Evolutionary conservation across 2,888 invertebrate species (phyloP).

Genomic region (Helicoverpa assulta): DNA sequence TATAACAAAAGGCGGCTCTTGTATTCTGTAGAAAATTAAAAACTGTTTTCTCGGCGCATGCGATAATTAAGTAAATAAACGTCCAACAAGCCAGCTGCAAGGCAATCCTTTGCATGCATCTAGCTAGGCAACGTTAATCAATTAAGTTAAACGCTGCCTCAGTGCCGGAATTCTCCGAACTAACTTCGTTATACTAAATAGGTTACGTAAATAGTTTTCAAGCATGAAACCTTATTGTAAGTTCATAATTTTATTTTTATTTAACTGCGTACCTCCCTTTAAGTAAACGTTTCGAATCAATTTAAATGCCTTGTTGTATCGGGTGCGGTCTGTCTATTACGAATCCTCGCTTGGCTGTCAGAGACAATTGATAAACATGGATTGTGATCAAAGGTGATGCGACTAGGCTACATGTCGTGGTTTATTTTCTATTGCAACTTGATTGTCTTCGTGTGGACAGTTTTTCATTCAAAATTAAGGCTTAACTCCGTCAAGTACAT

Average conservation of each 20-base stretch:
- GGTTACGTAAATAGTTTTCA: conserved; percentile 36
- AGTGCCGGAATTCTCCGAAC: conserved; percentile 9
- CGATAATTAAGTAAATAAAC: conserved; percentile 15
- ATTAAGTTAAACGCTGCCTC: conserved; percentile 17
- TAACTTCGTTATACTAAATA: conserved; percentile 8
- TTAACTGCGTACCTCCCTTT: conserved; percentile 11
- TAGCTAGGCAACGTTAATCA: conserved; percentile 26
- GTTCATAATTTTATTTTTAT: conserved; percentile 12
- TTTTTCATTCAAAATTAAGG: background rate
- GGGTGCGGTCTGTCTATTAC: conserved; percentile 19
- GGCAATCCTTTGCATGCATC: conserved; percentile 14
- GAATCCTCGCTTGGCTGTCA: conserved; percentile 25
- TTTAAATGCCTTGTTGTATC: conserved; percentile 26
- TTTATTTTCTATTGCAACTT: conserved; percentile 22
- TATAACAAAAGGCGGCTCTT: background rate
- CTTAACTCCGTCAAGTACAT: background rate
- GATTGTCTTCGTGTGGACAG: background rate
- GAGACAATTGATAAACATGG: conserved; percentile 47
- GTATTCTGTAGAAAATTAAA: conserved; percentile 2
- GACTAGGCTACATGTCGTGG: conserved; percentile 11
- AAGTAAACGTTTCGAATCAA: conserved; percentile 21
- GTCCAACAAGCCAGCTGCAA: background rate
- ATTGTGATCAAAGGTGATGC: conserved; percentile 29
- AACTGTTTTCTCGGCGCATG: background rate
- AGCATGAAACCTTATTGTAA: conserved; percentile 13